Evolutionary conservation across 2,113 vertebrate genomes (phyloP), one percentile per base, ranked within the genome.

Genomic region (Zingel zingel): DNA sequence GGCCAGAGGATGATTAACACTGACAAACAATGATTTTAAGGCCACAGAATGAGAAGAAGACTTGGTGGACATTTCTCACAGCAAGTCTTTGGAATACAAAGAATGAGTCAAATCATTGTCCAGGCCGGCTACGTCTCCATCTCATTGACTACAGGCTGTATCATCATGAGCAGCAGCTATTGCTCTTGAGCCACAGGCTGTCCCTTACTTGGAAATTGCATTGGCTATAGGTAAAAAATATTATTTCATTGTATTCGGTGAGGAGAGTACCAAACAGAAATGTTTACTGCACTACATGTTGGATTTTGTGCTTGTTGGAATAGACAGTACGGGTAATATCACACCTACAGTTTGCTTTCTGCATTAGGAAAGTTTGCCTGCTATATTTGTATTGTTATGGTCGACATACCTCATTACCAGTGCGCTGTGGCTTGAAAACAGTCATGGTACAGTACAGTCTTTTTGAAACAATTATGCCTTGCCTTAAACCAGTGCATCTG

Each of bases 31-130:
- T 86, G 84, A 77, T 74, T 89, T 86, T 83, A 87, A 76, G 84
- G 82, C 75, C 85, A 68, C 76, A 73, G 82, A 83, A 77, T 74
- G 79, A 82, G 80, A 89, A 75, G 68, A 75, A 54, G 78, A 9
- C 10, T 19, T 15, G 67, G 91, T 92, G 86, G 94, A 93, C 88
- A 89, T 92, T 94, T 94, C 93, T 92, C 94, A 94, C 82, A 84
- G 85, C 85, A 78, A 75, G 74, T 78, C 87, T 82, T 78, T 61
- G 72, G 74, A 91, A 85, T 63, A 81, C 83, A 91, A 92, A 93
- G 85, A 92, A 51, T 88, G 89, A 88, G 73, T 83, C 79, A 61
- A 89, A 81, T 85, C 67, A 81, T 61, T 77, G 92, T 82, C 80
- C 75, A 5, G 19, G 62, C 76, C 25, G 21, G 23, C 82, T 77